Base-by-base conservation (phyloP, 2,888 invertebrate species). In the Palloptera scutellata region DNA sequence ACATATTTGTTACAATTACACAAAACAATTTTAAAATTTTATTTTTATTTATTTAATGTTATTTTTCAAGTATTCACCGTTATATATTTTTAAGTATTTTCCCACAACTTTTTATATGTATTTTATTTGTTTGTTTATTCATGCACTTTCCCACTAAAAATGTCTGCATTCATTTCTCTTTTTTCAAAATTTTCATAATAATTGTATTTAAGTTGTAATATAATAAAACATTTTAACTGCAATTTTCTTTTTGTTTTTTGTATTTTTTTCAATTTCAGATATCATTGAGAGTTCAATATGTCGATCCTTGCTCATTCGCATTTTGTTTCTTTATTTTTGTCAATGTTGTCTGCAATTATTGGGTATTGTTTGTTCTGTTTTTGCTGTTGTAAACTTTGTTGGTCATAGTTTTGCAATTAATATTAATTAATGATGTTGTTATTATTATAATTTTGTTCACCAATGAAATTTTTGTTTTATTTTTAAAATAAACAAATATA, bases 1-100 rank as follows among this genome's bases (percentile, higher is more conserved):
- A 70, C 48, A 61, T 78, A 53, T 69, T 63, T 64, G 73, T 77
- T 83, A 84, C 84, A 84, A 84, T 84, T 84, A 84, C 85, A 84
- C 85, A 84, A 84, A 84, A 84, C 84, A 84, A 82, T 84, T 83
- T 82, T 84, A 82, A 83, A 84, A 83, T 83, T 81, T 82, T 79
- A 82, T 84, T 83, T 80, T 82, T 79, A 79, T 76, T 83, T 78
- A 76, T 62, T 72, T 70, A 61, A 54, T 54, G 20, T 20, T 20
- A 12, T 19, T 19, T 17, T 54, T n/a, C 20, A 54, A n/a, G 17
- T 54, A 20, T 54, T 11, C 17, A 54, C 30, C 20, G 11, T 20
- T 58, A n/a, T 30, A 30, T 30, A 4, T 30, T 4, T 30, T 30
- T 30, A 30, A 30, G 30, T 30, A 30, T 30, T 30, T 30, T 30